These are phyloP conservation scores for Megaceryle maxima DNA, from an alignment of 2,113 vertebrate species.

Conservation along the genomic window DNA sequence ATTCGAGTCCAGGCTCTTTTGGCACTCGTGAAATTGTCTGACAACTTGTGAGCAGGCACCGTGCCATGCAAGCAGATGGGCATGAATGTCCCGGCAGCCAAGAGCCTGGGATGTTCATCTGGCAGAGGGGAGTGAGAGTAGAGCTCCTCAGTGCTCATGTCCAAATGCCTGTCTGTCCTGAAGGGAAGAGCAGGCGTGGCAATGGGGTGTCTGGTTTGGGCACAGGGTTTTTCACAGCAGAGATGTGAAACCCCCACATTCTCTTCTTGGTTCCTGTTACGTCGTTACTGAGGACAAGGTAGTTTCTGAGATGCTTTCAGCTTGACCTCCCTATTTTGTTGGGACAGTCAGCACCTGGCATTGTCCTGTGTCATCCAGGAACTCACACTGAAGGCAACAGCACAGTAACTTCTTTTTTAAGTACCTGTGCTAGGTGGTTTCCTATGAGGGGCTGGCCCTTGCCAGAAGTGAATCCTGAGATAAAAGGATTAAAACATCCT, in stretches of 20 bases:
- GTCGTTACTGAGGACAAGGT: fast-evolving
- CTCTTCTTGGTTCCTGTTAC: not conserved
- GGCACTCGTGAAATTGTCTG: constrained; percentile 61
- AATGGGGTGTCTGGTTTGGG: not conserved
- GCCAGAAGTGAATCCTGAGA: not conserved
- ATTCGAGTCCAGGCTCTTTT: constrained; percentile 33
- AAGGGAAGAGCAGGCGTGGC: not conserved
- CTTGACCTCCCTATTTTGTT: not conserved
- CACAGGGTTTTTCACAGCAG: not conserved
- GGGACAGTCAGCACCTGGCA: not conserved
- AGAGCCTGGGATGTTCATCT: constrained; percentile 31
- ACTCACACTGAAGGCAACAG: not conserved
- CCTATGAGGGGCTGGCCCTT: not conserved
- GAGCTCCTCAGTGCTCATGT: not conserved
- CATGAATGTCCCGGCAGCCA: constrained; percentile 25
- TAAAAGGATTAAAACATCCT: constrained; percentile 24
- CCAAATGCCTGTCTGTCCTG: not conserved
- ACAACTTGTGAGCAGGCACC: constrained; percentile 33
- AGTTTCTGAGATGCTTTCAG: not conserved
- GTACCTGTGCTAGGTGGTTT: not conserved
- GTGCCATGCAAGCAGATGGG: constrained; percentile 63
- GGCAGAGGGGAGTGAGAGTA: not conserved
- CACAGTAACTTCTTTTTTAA: not conserved
- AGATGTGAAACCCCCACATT: fast-evolving
- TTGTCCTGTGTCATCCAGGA: not conserved